A percentile compares a stretch with the other conserved stretches of the same genome.
Conservation (phyloP, 2,888 invertebrate species). For the Exocentrus adspersus region DNA sequence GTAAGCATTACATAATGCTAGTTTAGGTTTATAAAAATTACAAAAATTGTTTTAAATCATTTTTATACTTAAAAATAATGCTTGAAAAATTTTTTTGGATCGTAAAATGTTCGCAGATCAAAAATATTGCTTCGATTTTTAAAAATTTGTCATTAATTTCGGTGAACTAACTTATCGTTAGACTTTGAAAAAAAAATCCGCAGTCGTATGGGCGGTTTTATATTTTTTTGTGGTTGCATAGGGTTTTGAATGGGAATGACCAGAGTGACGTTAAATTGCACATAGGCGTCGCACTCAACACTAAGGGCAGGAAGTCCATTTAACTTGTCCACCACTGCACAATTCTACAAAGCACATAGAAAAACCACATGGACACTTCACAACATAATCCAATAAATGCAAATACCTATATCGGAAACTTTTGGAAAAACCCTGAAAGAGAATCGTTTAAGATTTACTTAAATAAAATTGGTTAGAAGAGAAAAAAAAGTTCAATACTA, state of each 20-base stretch:
- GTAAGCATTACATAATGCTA: too few relatives aligned
- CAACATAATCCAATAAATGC: conserved; percentile 46
- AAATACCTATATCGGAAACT: conserved; percentile 48
- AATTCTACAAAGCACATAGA: conserved; percentile 44
- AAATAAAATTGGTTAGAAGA: conserved; percentile 31
- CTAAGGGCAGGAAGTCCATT: not conserved
- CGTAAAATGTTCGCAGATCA: too few relatives aligned
- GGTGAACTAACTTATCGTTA: too few relatives aligned
- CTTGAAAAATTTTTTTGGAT: too few relatives aligned
- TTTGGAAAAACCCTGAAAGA: conserved; percentile 35
- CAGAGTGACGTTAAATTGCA: not conserved
- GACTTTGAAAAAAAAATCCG: too few relatives aligned
- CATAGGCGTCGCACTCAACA: conserved; percentile 4
- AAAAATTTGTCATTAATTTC: too few relatives aligned
- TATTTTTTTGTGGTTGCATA: too few relatives aligned
- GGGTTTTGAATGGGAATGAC: not conserved
- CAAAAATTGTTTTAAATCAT: too few relatives aligned
- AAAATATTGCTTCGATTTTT: too few relatives aligned
- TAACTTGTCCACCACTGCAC: conserved; percentile 34
- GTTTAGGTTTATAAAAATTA: too few relatives aligned
- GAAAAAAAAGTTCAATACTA: conserved; percentile 56
- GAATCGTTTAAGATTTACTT: conserved; percentile 27
- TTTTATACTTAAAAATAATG: too few relatives aligned
- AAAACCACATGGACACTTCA: conserved; percentile 41
- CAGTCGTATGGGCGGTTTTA: too few relatives aligned